A percentile compares a stretch with the other conserved stretches of the same genome.
Conservation (phyloP, 2,888 invertebrate species). For the Sepioteuthis lessoniana region DNA sequence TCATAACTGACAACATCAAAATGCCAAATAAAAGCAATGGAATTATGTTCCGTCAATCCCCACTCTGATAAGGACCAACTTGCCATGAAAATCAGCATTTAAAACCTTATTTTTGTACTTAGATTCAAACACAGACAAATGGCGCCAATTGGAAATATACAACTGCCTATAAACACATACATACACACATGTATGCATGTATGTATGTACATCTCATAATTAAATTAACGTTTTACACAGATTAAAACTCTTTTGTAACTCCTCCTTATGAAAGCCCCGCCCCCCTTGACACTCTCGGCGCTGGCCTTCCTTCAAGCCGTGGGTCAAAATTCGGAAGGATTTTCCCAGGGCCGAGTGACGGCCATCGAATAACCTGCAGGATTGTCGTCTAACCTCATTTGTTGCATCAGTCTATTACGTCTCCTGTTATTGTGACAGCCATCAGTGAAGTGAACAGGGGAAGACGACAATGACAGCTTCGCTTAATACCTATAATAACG, state of each 20-base stretch:
- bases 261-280: background rate
- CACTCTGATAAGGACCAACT: no score
- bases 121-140: no score
- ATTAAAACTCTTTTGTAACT: background rate
- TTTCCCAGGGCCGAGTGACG: conserved; percentile 21
- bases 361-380: background rate
- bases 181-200: background rate
- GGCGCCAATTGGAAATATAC: background rate
- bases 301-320: conserved; percentile 33
- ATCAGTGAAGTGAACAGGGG: background rate
- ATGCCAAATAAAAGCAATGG: no score
- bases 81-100: no score
- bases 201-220: background rate
- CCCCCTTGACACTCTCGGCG: background rate
- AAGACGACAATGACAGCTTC: background rate
- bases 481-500: conserved; percentile 33
- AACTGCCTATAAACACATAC: background rate
- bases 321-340: conserved; percentile 20
- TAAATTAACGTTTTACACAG: background rate
- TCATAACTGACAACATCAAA: no score
- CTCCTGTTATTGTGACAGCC: background rate
- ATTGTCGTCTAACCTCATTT: background rate
- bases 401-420: conserved; percentile 15
- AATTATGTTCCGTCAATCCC: no score
- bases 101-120: no score